Conservation (phyloP, 2,113 vertebrate species). For the Monopterus albus region DNA sequence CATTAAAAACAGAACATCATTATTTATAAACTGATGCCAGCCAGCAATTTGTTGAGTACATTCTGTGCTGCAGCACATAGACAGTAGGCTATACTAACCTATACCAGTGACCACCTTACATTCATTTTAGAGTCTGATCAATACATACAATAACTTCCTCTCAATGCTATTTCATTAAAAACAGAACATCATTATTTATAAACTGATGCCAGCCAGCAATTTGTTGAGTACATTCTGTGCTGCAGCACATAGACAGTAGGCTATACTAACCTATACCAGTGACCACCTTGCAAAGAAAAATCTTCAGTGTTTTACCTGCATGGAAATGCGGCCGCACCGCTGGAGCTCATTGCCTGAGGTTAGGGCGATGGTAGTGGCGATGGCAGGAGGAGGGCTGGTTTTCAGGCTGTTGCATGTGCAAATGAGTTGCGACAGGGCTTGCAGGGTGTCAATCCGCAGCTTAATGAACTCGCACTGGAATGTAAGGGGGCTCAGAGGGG, state of each 20-base stretch:
- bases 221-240: not conserved
- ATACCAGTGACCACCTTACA: too few species aligned
- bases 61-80: not conserved
- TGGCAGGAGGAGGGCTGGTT: slow-evolving; percentile 97
- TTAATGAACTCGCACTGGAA: slow-evolving; percentile 99
- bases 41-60: not conserved
- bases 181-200: too few species aligned
- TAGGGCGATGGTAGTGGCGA: slow-evolving; percentile 94
- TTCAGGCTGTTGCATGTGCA: slow-evolving; percentile 98
- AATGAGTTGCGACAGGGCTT: slow-evolving; percentile 96
- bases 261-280: too few species aligned
- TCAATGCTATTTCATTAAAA: too few species aligned
- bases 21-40: not conserved
- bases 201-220: not conserved
- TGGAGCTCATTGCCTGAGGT: slow-evolving; percentile 94
- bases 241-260: not conserved
- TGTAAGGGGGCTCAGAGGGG: slow-evolving; percentile 93
- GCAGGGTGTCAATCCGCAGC: slow-evolving; percentile 94
- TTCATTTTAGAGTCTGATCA: not conserved
- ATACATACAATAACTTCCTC: not conserved
- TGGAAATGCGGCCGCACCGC: slow-evolving; percentile 95
- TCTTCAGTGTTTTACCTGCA: slow-evolving; percentile 83
- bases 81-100: too few species aligned
- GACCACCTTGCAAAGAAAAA: not conserved
- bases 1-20: too few species aligned